Base-by-base conservation (phyloP, 2,888 invertebrate genomes). In the Chrysolina oricalcia region DNA sequence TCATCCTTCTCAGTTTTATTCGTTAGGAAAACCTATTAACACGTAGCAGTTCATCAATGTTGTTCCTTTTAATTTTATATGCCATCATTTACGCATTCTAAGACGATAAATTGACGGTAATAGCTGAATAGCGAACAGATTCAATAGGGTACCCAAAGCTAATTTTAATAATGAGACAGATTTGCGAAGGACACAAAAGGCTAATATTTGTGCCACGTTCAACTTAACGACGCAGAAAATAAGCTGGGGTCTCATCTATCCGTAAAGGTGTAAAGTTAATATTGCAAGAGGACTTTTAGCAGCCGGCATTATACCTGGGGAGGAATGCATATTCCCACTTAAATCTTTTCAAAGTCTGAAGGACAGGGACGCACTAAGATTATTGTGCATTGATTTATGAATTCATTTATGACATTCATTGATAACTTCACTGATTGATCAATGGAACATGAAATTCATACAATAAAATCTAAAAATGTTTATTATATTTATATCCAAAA, bases 141-240 rank as follows among this genome's bases (percentile, higher is more conserved):
- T 77, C 70, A 79, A 74, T 76, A 72, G 75, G 77, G 75, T 70
- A 62, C 74, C 74, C 71, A 70, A 74, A 80, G 72, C 77, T 80
- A 64, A 81, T 79, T 82, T 80, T 81, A 83, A 83, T 83, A 82
- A 81, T 81, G 81, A 81, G 81, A 78, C 80, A 79, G 77, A 80
- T 81, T 82, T 79, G 77, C 76, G 79, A 77, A 74, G 73, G 72
- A 70, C 71, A 75, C 75, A 75, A 81, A 78, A 74, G 79, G 76
- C 74, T 75, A 69, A 75, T 79, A 80, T 80, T 80, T 75, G 78
- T 80, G 78, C 77, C 81, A 80, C 80, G 84, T 82, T 84, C 85
- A 85, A 87, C 84, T 87, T 86, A 87, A 83, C 85, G 85, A 87
- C 84, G 88, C 86, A 87, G 87, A 88, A 88, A 88, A 88, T 88